phyloP scores from a whole-genome alignment of 2,888 invertebrate genomes.

The Drosophila rubida region DNA sequence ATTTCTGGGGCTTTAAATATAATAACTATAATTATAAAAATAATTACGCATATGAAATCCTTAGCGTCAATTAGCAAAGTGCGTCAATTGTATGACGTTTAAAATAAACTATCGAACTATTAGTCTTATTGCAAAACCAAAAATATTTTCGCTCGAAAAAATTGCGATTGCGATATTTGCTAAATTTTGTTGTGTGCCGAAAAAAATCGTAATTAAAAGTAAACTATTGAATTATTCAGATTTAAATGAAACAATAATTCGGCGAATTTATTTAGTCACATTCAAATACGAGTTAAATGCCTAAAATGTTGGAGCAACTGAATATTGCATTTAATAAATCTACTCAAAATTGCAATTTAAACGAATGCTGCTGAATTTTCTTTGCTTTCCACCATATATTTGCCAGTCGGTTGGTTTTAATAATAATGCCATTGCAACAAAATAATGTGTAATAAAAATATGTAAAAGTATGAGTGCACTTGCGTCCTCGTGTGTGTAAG shows the following conservation, averaged over 20 bases:
- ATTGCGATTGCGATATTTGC: no score
- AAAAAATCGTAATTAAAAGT: background rate
- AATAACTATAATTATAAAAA: background rate
- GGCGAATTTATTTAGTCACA: no score
- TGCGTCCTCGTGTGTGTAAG: conserved; percentile 25
- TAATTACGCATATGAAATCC: background rate
- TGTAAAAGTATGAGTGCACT: conserved; percentile 18
- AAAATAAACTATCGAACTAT: background rate
- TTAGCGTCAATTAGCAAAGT: no score
- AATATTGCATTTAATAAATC: background rate
- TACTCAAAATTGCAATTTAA: background rate
- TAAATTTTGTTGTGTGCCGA: no score
- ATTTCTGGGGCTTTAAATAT: background rate
- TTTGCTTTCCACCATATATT: conserved; percentile 19
- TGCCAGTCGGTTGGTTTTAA: conserved; percentile 55
- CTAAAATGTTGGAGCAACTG: background rate
- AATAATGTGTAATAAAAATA: conserved; percentile 34
- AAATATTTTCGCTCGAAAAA: no score
- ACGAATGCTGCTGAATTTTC: background rate
- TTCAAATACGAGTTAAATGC: no score
- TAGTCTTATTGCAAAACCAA: background rate
- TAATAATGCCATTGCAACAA: conserved; percentile 53
- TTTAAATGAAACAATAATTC: background rate
- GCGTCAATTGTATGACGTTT: no score
- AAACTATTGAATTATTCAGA: background rate